Percentiles rank a stretch among this genome's conserved stretches.
phyloP scores from a whole-genome alignment of 2,113 vertebrate species.

The Protobothrops mucrosquamatus region DNA sequence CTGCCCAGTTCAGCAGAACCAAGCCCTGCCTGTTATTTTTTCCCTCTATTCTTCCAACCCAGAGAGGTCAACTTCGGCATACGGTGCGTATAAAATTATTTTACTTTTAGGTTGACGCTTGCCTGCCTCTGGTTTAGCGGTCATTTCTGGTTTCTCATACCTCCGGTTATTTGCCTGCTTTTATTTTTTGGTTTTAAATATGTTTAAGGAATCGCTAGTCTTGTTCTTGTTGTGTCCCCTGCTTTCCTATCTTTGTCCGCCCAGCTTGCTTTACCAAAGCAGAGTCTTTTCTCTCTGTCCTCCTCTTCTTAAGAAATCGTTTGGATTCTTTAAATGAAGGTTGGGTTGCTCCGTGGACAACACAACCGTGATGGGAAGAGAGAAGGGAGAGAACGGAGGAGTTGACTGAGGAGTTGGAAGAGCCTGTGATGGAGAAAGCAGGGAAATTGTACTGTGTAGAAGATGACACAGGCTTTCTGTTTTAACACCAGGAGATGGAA shows the following conservation, averaged over 20 bases:
- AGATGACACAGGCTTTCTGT: not conserved
- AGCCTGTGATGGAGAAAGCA: not conserved
- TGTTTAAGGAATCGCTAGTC: not conserved
- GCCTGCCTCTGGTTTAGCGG: not conserved
- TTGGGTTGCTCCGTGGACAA: not conserved
- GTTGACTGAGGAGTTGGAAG: no score
- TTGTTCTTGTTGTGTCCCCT: no score
- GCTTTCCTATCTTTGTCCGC: not conserved
- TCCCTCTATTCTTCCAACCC: slow-evolving; percentile 22
- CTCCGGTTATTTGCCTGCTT: not conserved
- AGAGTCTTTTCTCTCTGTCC: no score
- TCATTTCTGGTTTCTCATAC: not conserved
- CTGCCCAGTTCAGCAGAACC: slow-evolving; percentile 25
- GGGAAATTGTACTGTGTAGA: no score
- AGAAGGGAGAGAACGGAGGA: not conserved
- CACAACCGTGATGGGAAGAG: not conserved
- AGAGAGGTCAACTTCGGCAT: slow-evolving; percentile 34
- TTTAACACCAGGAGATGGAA: not conserved
- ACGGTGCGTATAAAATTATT: slow-evolving; percentile 45
- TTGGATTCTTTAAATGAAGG: not conserved
- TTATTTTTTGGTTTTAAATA: not conserved
- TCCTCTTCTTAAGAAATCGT: not conserved
- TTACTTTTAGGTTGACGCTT: not conserved
- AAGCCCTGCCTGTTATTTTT: not conserved
- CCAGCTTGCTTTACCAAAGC: not conserved